phyloP scores from a whole-genome alignment of 2,797 vertebrate genomes.

The Macropus fuliginosus region DNA sequence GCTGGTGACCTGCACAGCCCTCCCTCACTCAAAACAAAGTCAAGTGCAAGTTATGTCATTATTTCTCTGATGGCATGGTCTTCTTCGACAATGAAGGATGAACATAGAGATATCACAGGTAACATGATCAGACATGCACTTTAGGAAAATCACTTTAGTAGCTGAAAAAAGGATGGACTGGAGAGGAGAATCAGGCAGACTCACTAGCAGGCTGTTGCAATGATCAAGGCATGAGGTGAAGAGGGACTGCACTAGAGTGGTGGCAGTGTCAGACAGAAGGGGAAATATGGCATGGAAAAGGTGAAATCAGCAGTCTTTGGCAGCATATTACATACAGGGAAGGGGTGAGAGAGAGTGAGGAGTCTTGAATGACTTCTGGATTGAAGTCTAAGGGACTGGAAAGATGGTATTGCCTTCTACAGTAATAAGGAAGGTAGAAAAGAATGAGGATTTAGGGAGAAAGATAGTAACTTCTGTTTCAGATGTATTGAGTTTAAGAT shows the following conservation, averaged over 20 bases:
- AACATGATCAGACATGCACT: background rate
- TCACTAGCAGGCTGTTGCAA: background rate
- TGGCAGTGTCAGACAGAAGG: no score
- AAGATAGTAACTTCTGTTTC: background rate
- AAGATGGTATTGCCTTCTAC: background rate
- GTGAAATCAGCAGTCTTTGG: no score
- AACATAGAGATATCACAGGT: no score
- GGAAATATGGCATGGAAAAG: no score
- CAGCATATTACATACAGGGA: no score
- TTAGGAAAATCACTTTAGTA: background rate
- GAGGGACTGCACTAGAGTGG: background rate
- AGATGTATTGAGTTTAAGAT: background rate
- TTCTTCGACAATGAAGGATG: no score
- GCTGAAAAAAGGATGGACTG: background rate
- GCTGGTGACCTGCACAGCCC: no score
- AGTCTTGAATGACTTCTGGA: background rate
- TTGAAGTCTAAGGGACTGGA: background rate
- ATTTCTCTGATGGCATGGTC: no score
- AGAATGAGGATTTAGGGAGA: background rate
- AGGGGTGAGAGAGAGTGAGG: no score
- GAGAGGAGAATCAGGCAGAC: background rate
- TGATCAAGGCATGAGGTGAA: background rate
- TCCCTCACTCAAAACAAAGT: no score
- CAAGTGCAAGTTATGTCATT: no score
- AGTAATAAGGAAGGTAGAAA: background rate